Evolutionary conservation across 2,797 vertebrate species (phyloP), one percentile per base, ranked within the genome.

Genomic region (Lates japonicus): DNA sequence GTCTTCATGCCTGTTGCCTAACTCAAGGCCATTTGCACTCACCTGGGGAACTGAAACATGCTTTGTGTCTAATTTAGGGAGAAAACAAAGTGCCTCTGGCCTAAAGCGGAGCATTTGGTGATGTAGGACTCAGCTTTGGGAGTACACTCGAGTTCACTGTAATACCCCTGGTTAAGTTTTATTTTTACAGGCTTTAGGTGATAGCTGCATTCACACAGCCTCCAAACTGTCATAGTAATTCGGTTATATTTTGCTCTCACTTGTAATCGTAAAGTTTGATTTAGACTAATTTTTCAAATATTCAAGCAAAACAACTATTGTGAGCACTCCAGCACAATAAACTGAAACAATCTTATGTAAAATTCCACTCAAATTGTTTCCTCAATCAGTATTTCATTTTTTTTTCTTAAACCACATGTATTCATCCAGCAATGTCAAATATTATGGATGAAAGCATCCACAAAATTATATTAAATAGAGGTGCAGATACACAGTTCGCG

Each of bases 21-120:
- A 80, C 64, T 80, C 44, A 59, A 63, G 72, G 74, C 70, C 31
- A 46, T 78, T 44, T 7, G 4, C 19, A 59, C 61, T 74, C 35
- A 83, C 73, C 78, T 72, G 59, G 60, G 70, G 60, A 82, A 33
- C 49, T 39, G 51, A 81, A 77, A 78, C 39, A 76, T 76, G 64
- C 29, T 72, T 35, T 64, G 72, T 62, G 55, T 72, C 58, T 84
- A 72, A 83, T 84, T 77, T 60, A 48, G 61, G 33, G 20, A 71
- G 25, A 39, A 66, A 59, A 54, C 51, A 59, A 74, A 73, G 48
- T 16, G 73, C 76, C 70, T 59, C 5, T 1, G 46, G 83, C 73
- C 64, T 19, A 39, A 42, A 67, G 65, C 2, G 2, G 48, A 54
- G 35, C 48, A 66, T 76, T 62, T 59, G 49, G 54, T 78, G 51